Conservation (phyloP, 2,797 vertebrate species). For the Gobionotothen gibberifrons region DNA sequence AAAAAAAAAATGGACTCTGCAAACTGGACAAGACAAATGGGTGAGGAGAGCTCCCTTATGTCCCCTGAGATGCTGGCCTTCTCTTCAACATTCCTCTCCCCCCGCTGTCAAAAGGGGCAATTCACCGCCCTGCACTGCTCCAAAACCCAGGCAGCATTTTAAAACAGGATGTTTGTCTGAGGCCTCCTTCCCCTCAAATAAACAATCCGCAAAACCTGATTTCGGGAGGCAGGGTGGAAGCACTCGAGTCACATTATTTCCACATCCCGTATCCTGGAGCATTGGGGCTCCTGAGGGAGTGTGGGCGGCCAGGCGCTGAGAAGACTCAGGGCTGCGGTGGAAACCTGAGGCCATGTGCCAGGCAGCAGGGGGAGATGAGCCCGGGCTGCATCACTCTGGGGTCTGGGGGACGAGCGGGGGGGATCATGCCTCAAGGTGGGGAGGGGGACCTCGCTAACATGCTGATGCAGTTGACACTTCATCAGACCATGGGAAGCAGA, state of each 20-base stretch:
- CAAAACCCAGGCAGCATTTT: conserved; percentile 86
- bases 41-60: conserved; percentile 67
- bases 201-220: conserved; percentile 92
- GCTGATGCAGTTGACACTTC: conserved; percentile 53
- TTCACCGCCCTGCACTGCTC: conserved; percentile 79
- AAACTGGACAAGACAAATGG: conserved; percentile 76
- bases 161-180: conserved; percentile 95
- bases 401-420: conserved; percentile 57
- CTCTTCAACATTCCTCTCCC: conserved; percentile 85
- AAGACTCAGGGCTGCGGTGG: conserved; percentile 81
- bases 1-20: conserved; percentile 52
- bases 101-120: conserved; percentile 81
- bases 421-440: conserved; percentile 40
- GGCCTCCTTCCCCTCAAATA: conserved; percentile 93
- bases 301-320: conserved; percentile 70
- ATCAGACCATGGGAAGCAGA: conserved; percentile 18
- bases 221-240: conserved; percentile 89
- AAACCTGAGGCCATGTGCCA: conserved; percentile 84
- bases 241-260: conserved; percentile 84
- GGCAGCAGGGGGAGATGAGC: conserved; percentile 70
- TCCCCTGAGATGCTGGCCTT: conserved; percentile 79
- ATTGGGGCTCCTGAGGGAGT: conserved; percentile 71
- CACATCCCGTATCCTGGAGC: conserved; percentile 85
- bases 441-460: conserved; percentile 41
- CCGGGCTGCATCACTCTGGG: conserved; percentile 57